Conservation (phyloP, 2,797 vertebrate genomes). For the Rhinoraja longicauda region DNA sequence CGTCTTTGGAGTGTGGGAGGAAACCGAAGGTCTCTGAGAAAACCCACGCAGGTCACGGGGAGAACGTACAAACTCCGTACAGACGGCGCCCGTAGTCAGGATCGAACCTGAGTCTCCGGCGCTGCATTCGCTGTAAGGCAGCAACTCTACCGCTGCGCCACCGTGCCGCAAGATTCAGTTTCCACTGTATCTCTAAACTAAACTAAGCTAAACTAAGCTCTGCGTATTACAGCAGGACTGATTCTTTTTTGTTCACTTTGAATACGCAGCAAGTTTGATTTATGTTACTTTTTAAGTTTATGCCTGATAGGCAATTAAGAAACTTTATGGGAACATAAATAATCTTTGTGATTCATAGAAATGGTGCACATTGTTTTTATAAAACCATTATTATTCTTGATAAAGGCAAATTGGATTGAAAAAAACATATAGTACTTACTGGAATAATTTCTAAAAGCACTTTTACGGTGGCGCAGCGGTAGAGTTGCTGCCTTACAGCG, state of each 20-base stretch:
- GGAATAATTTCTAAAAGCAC: background rate
- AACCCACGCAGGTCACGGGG: too few relatives aligned
- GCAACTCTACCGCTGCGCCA: too few relatives aligned
- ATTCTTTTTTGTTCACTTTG: background rate
- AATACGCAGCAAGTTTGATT: background rate
- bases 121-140: too few relatives aligned
- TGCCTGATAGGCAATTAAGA: background rate
- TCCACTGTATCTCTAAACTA: background rate
- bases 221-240: background rate
- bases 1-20: too few relatives aligned
- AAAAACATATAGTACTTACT: background rate
- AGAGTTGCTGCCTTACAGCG: too few relatives aligned
- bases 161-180: too few relatives aligned
- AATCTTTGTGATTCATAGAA: background rate
- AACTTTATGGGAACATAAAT: background rate
- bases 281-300: background rate
- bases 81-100: too few relatives aligned
- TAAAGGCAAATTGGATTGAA: background rate
- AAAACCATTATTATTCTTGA: constrained; percentile 1
- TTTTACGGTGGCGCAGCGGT: too few relatives aligned
- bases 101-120: too few relatives aligned
- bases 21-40: too few relatives aligned
- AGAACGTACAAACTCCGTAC: too few relatives aligned
- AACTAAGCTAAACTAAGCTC: too few relatives aligned
- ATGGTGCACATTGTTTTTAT: background rate